Evolutionary conservation across 2,797 vertebrate genomes (phyloP).

Genomic region (Gymnothorax javanicus): DNA sequence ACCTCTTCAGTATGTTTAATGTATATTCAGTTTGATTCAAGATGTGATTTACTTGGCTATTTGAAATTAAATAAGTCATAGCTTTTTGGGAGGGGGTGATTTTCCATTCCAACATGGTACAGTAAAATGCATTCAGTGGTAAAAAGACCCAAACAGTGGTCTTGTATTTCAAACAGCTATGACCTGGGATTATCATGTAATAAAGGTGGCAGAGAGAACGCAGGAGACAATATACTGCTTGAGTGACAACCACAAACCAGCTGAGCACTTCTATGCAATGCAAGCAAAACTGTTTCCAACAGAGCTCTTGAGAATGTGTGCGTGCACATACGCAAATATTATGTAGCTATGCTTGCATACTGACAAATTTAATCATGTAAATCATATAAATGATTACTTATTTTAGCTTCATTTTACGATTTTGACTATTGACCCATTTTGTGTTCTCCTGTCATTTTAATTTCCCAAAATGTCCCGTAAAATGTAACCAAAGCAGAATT

Average conservation of each 20-base stretch:
- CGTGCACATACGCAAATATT: neutral
- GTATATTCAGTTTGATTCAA: no score
- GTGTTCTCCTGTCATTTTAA: constrained; percentile 77
- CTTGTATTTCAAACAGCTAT: constrained; percentile 89
- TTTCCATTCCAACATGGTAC: constrained; percentile 46
- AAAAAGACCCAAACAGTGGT: constrained; percentile 74
- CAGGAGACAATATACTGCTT: constrained; percentile 86
- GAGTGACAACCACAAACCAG: constrained; percentile 81
- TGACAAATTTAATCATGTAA: constrained; percentile 52
- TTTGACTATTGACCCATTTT: constrained; percentile 72
- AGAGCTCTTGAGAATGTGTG: constrained; percentile 60
- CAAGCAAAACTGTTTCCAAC: constrained; percentile 67
- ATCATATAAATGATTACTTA: neutral
- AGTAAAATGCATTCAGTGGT: constrained; percentile 71
- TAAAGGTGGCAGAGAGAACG: constrained; percentile 93
- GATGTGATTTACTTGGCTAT: no score
- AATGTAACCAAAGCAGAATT: constrained; percentile 59
- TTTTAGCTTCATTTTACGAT: constrained; percentile 60
- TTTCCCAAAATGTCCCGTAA: constrained; percentile 77
- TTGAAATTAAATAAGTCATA: neutral
- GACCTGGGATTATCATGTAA: constrained; percentile 96
- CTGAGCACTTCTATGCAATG: constrained; percentile 79
- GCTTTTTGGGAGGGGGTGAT: constrained; percentile 31
- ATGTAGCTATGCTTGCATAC: constrained; percentile 36
- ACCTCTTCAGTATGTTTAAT: no score